These are phyloP conservation scores for Eupithecia pulchellata DNA, from an alignment of 2,888 invertebrate species.

Conservation along the genomic window DNA sequence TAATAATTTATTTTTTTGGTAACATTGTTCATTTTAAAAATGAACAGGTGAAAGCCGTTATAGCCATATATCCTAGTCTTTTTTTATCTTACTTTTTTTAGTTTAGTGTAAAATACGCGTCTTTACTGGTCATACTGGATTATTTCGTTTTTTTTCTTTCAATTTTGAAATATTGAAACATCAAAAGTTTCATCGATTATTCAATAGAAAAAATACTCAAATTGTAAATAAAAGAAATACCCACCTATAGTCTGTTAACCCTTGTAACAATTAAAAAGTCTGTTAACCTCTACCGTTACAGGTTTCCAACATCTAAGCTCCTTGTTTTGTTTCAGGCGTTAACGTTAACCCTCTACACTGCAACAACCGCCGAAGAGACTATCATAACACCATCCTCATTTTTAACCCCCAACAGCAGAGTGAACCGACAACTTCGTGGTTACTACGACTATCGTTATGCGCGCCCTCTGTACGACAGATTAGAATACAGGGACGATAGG, in stretches of 20 bases:
- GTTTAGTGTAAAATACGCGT: no score
- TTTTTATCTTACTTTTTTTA: no score
- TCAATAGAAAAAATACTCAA: no score
- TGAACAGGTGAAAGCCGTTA: no score
- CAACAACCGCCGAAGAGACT: constrained; percentile 60
- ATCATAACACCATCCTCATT: constrained; percentile 66
- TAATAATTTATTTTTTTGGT: no score
- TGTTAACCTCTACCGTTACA: neutral
- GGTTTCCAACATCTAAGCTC: neutral
- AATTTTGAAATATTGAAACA: no score
- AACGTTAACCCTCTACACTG: constrained; percentile 36
- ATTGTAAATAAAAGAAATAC: neutral
- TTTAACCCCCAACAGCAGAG: constrained; percentile 50
- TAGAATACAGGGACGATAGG: constrained; percentile 56
- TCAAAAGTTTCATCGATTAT: no score
- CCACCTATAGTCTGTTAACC: neutral
- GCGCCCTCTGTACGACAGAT: constrained; percentile 65
- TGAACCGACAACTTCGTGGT: constrained; percentile 70
- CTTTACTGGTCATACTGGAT: no score
- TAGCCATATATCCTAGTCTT: no score
- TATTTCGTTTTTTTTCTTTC: no score
- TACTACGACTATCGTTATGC: constrained; percentile 72
- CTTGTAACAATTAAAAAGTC: neutral
- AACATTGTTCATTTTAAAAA: no score
- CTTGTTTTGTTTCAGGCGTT: constrained; percentile 60